Conservation (phyloP, 2,797 vertebrate genomes). For the Ptychobarbus kaznakovi region DNA sequence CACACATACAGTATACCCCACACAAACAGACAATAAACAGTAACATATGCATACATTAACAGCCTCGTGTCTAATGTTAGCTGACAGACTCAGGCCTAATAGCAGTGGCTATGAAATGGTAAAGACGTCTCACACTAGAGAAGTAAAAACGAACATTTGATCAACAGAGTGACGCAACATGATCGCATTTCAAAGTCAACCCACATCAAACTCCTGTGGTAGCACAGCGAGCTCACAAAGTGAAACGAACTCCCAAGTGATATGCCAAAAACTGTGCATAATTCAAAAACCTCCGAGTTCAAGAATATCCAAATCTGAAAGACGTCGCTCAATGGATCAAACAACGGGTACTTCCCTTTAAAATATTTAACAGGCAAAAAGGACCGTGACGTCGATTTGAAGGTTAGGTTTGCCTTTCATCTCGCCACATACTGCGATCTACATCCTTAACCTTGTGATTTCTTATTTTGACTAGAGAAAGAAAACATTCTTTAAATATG, state of each 20-base stretch:
- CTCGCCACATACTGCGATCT: neutral
- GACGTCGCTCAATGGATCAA: constrained; percentile 32
- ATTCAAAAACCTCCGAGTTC: constrained; percentile 6
- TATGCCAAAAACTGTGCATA: constrained; percentile 22
- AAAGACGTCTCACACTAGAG: constrained; percentile 7
- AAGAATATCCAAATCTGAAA: constrained; percentile 40
- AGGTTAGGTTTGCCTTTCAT: constrained; percentile 8
- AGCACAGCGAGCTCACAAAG: constrained; percentile 16
- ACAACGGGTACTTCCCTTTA: constrained; percentile 17
- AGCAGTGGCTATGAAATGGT: neutral
- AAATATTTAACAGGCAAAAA: constrained; percentile 18
- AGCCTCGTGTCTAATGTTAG: constrained; percentile 15
- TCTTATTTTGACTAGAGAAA: constrained; percentile 17
- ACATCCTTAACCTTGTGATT: neutral
- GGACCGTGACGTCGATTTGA: neutral
- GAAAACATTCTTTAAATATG: constrained; percentile 12
- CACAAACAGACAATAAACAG: constrained; percentile 3
- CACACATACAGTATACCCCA: neutral
- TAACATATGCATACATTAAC: constrained; percentile 19
- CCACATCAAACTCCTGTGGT: constrained; percentile 32
- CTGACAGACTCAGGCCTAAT: neutral
- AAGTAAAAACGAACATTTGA: constrained; percentile 15
- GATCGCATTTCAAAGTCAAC: constrained; percentile 54
- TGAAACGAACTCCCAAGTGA: constrained; percentile 16
- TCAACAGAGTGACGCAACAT: constrained; percentile 35